Evolutionary conservation across 1,140 invertebrate genomes (phyloP), one percentile per base, ranked within the genome.

Genomic region (Macrosteles quadrilineatus): DNA sequence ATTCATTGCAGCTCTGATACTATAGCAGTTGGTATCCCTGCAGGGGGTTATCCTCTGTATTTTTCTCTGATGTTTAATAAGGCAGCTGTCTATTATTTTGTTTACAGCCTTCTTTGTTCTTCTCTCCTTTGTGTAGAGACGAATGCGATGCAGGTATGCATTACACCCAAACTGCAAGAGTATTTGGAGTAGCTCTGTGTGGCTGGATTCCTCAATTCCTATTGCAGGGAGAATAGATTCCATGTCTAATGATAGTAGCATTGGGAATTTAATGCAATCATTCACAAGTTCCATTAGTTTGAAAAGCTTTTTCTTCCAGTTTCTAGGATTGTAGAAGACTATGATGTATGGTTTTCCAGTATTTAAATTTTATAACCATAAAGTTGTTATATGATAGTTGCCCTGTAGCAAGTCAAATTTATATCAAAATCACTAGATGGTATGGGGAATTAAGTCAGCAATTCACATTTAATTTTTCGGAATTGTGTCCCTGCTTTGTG

Each of bases 161-260:
- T 17, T 21, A 19, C 47, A 50, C n/a, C 4, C 47, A 50, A 50
- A 50, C 47, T 50, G 47, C 3, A 50, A n/a, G n/a, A 50, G n/a
- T n/a, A 50, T n/a, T 19, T 50, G 47, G n/a, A 50, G 6, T 50
- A 50, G 47, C 3, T 50, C 47, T 50, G 6, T 4, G 2, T 50
- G 47, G 21, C 47, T 50, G 21, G 4, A 11, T 50, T n/a, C n/a
- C n/a, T n/a, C 47, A 50, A 50, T 4, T 3, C 47, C 47, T 4
- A 50, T 6, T 50, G 14, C n/a, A 6, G 47, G 47, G n/a, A 50
- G 47, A 50, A 50, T 50, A 9, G 47, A 9, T 50, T 19, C 47
- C n/a, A 50, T 3, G 21, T 50, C n/a, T n/a, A 50, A 21, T 17
- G 47, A 50, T 73, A 63, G 70, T 21, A 4, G 69, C 73, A 72